phyloP scores from a whole-genome alignment of 2,888 invertebrate genomes.

The Campopleginae sp. region DNA sequence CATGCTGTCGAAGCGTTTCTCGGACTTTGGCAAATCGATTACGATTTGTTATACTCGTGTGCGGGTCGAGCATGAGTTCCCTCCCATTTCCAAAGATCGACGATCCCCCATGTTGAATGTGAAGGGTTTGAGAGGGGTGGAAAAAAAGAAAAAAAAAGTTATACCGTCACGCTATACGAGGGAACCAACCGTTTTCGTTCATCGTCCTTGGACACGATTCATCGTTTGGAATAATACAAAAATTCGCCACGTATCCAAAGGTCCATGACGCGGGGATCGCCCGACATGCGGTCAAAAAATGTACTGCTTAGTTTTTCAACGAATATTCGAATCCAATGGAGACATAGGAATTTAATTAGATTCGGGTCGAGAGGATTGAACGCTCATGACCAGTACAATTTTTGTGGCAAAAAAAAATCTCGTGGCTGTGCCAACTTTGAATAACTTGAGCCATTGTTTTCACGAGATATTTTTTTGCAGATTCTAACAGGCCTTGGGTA shows the following conservation, averaged over 20 bases:
- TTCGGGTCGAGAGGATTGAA: too few species aligned
- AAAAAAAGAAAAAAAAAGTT: conserved; percentile 48
- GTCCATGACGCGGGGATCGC: too few species aligned
- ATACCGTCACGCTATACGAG: conserved; percentile 62
- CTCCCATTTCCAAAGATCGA: neutral
- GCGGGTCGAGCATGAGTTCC: neutral
- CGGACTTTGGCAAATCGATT: conserved; percentile 34
- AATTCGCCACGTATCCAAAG: neutral
- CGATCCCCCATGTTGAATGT: conserved; percentile 3
- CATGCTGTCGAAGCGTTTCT: conserved; percentile 4
- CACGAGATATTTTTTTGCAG: too few species aligned
- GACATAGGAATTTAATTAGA: too few species aligned
- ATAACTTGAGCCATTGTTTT: too few species aligned
- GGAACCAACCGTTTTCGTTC: conserved; percentile 49
- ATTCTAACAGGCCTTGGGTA: too few species aligned
- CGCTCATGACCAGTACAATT: too few species aligned
- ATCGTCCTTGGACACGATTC: conserved; percentile 62
- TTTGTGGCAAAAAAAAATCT: too few species aligned
- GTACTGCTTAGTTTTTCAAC: neutral
- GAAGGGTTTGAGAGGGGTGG: conserved; percentile 22
- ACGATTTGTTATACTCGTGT: conserved; percentile 25
- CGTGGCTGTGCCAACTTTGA: too few species aligned
- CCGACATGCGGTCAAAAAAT: too few species aligned
- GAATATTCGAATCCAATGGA: too few species aligned
- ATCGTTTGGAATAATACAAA: conserved; percentile 40